Evolutionary conservation across 2,888 invertebrate species (phyloP).

Genomic region (Ephialtes manifestator): DNA sequence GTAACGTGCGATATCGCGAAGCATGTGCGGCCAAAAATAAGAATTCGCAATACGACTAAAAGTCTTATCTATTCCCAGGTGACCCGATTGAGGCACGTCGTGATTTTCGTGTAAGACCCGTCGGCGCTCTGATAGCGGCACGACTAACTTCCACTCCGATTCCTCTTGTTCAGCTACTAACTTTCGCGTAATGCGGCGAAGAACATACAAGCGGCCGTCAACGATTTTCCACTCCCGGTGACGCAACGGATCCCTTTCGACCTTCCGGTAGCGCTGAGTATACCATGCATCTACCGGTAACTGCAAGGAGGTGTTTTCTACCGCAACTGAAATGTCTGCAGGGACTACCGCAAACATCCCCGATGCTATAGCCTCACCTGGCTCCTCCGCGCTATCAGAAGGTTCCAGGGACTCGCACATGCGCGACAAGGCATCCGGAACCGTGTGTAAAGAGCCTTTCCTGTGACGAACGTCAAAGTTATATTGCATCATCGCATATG

Average conservation of each 20-base stretch:
- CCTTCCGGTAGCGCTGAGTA: conserved; percentile 30
- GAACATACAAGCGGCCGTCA: too few species aligned
- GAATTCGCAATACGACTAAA: conserved; percentile 2
- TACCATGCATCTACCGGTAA: conserved; percentile 52
- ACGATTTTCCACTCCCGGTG: too few species aligned
- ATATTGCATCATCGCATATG: conserved; percentile 52
- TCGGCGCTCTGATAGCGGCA: too few species aligned
- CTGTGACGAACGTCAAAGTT: conserved; percentile 50
- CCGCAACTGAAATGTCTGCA: neutral
- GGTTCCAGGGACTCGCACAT: too few species aligned
- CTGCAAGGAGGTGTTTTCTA: too few species aligned
- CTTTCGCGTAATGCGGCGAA: neutral
- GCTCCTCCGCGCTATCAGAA: too few species aligned
- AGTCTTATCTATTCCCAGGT: conserved; percentile 70
- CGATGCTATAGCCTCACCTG: too few species aligned
- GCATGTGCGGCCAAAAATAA: conserved; percentile 72
- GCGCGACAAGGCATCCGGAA: conserved; percentile 54
- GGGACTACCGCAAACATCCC: neutral
- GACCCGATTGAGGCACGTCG: conserved; percentile 64
- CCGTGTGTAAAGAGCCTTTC: conserved; percentile 10
- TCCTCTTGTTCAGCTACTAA: neutral
- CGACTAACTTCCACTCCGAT: conserved; percentile 56
- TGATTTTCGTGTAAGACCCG: conserved; percentile 49
- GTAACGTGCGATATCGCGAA: conserved; percentile 59
- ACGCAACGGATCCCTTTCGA: conserved; percentile 20